Base-by-base conservation (phyloP, 2,888 invertebrate genomes). In the Altica lythri region DNA sequence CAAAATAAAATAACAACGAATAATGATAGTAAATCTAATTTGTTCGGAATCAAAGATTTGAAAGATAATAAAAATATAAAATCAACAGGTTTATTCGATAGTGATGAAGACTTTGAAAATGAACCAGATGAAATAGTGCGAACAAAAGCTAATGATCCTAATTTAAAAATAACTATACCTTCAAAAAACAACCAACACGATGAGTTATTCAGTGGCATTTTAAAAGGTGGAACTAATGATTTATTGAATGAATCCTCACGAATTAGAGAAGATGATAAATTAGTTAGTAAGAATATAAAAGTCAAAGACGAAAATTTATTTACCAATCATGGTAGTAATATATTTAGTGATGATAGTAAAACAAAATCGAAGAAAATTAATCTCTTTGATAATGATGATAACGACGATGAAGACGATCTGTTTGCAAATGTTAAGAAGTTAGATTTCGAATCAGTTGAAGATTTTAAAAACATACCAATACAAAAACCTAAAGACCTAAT, bases 341-440 rank as follows among this genome's bases (percentile, higher is more conserved):
- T 22, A 22, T 22, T 22, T 22, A 8, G 8, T 22, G 22, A 12
- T 30, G 30, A 30, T 30, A 13, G 4, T 12, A 30, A 30, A 30
- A 30, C 10, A 30, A 34, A 14, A 27, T 9, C 14, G 2, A 61
- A 60, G 47, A 61, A 58, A 55, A 55, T 60, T 13, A 56, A 51
- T 40, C 57, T 66, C 30, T 66, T 67, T 35, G 63, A 62, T 50
- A 61, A 64, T 44, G 56, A 55, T 18, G 40, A 38, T 30, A 54
- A 55, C 6, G 47, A 47, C 8, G 57, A 59, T 13, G 68, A 69
- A 45, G 72, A 72, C 44, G 74, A 76, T 64, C 62, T 77, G 30
- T 76, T 77, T 62, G 61, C 68, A 1, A 65, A 62, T 44, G 63
- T 62, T 38, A 61, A 67, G 32, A 68, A 67, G 46, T 61, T 62